phyloP scores from a whole-genome alignment of 2,113 vertebrate genomes.

The Saimiri boliviensis region DNA sequence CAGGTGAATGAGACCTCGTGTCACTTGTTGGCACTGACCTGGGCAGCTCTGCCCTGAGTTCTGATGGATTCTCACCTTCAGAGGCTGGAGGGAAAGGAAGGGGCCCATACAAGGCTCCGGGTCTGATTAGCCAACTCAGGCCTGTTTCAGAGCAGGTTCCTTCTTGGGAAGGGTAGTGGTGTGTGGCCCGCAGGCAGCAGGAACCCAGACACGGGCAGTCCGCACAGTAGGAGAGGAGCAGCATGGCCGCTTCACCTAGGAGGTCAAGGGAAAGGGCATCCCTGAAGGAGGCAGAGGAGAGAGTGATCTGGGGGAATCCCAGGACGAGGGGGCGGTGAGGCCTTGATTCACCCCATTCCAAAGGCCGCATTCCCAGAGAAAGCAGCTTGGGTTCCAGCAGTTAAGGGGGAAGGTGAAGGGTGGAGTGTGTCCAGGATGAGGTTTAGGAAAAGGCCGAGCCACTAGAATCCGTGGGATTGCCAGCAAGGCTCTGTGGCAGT shows the following conservation, averaged over 20 bases:
- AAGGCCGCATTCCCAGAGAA: fast-evolving
- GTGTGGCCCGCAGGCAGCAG: background rate
- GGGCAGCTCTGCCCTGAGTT: background rate
- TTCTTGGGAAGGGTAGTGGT: fast-evolving
- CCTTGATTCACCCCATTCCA: background rate
- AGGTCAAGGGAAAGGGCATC: fast-evolving
- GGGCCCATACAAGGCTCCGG: fast-evolving
- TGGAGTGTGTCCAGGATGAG: fast-evolving
- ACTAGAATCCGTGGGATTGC: fast-evolving
- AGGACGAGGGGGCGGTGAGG: fast-evolving
- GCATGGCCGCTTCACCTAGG: fast-evolving
- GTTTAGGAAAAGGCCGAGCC: background rate
- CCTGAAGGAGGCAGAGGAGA: background rate
- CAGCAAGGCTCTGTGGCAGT: fast-evolving
- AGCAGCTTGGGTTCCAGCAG: fast-evolving
- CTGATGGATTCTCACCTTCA: background rate
- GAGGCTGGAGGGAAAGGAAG: fast-evolving
- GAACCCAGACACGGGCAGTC: fast-evolving
- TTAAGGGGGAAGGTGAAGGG: background rate
- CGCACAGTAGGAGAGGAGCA: fast-evolving
- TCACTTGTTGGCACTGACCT: fast-evolving
- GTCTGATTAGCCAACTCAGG: background rate
- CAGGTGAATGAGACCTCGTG: background rate
- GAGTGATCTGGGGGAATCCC: fast-evolving
- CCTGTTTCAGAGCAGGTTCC: fast-evolving